phyloP scores from a whole-genome alignment of 2,888 invertebrate genomes.

The Strigamia maritima region DNA sequence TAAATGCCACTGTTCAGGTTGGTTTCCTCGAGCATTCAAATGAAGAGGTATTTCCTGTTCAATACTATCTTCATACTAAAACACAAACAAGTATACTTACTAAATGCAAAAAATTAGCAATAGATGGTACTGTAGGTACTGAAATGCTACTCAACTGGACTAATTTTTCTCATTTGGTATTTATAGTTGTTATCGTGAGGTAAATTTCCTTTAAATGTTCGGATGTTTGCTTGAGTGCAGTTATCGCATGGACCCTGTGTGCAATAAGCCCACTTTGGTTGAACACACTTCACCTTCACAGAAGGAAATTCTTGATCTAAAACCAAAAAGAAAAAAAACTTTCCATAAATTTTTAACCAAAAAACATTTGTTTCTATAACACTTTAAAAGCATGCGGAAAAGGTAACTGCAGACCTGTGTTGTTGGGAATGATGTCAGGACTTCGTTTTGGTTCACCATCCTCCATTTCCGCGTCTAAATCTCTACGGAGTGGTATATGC shows the following conservation, averaged over 20 bases:
- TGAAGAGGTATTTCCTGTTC: not conserved
- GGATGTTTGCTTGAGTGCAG: conserved; percentile 21
- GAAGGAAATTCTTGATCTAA: conserved; percentile 36
- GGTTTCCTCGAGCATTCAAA: not conserved
- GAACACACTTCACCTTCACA: conserved; percentile 35
- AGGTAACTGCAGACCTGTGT: conserved; percentile 51
- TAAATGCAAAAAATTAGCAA: too few species aligned
- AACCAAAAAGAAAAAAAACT: not conserved
- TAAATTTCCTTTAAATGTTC: not conserved
- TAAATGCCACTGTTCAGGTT: not conserved
- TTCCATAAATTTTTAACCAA: not conserved
- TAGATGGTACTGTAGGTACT: too few species aligned
- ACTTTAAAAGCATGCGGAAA: not conserved
- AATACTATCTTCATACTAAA: not conserved
- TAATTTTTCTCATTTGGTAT: conserved; percentile 36
- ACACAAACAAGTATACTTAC: not conserved
- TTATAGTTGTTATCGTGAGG: conserved; percentile 30
- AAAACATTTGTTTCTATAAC: not conserved
- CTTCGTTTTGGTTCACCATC: conserved; percentile 59
- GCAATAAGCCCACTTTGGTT: conserved; percentile 35
- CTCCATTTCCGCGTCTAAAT: conserved; percentile 38
- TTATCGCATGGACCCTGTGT: conserved; percentile 24
- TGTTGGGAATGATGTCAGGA: conserved; percentile 61
- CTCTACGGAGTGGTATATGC: conserved; percentile 40
- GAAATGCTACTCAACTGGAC: conserved; percentile 2